Percentiles rank a stretch among this genome's conserved stretches.
Evolutionary conservation across 1,140 invertebrate species (phyloP).

Genomic region (Aphelenchoides besseyi): DNA sequence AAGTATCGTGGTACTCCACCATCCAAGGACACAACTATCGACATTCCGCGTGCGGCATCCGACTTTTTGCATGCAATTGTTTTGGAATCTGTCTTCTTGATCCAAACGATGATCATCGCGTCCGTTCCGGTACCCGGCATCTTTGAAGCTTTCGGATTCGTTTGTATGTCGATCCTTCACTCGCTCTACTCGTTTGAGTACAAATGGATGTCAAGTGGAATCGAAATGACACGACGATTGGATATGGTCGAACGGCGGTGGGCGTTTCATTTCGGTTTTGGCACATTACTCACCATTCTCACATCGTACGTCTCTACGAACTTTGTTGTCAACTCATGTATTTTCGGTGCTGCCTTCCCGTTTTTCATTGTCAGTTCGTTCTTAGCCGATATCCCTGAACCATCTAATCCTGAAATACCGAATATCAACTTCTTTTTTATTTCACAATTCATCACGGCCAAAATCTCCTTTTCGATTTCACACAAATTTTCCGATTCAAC

Average conservation of each 20-base stretch:
- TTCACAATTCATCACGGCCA: slow-evolving; percentile 47
- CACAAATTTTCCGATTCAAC: not conserved
- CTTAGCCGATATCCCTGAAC: slow-evolving; percentile 16
- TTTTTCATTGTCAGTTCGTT: slow-evolving; percentile 54
- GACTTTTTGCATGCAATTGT: slow-evolving; percentile 52
- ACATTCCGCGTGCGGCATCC: slow-evolving; percentile 46
- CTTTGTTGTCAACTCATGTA: slow-evolving; percentile 47
- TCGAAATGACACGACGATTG: slow-evolving; percentile 32
- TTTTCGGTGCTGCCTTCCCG: slow-evolving; percentile 56
- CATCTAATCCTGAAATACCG: slow-evolving; percentile 25
- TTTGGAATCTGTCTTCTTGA: slow-evolving; percentile 52
- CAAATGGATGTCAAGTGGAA: slow-evolving; percentile 48
- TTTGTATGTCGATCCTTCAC: slow-evolving; percentile 54
- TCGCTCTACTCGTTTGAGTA: slow-evolving; percentile 59
- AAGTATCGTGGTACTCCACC: slow-evolving; percentile 27
- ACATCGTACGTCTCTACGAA: slow-evolving; percentile 35
- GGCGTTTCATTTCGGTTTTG: slow-evolving; percentile 58
- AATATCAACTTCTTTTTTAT: slow-evolving; percentile 42
- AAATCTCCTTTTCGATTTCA: slow-evolving; percentile 42
- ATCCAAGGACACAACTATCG: slow-evolving; percentile 6
- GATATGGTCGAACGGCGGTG: slow-evolving; percentile 36
- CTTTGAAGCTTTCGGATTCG: slow-evolving; percentile 32
- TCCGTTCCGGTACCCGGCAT: slow-evolving; percentile 47
- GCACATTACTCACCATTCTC: slow-evolving; percentile 41
- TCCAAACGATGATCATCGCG: slow-evolving; percentile 41